Evolutionary conservation across 2,888 invertebrate species (phyloP).

Genomic region (Leptarthrus brevirostris): DNA sequence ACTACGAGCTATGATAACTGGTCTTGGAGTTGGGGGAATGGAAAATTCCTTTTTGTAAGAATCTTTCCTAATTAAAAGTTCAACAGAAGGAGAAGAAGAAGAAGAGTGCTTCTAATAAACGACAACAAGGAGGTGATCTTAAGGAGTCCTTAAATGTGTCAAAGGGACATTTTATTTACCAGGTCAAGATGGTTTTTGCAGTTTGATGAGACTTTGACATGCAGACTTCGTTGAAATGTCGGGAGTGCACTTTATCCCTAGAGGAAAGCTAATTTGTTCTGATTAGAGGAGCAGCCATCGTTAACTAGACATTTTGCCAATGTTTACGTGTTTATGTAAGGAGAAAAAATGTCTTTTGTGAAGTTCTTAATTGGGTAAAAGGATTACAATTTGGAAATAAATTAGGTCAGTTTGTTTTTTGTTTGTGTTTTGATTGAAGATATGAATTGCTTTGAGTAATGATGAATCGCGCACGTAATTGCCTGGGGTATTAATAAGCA

Average conservation of each 20-base stretch:
- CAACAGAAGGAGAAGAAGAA: not conserved
- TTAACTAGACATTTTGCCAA: not conserved
- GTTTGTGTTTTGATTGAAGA: too few relatives aligned
- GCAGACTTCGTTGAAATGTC: not conserved
- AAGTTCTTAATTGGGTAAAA: not conserved
- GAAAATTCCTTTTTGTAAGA: not conserved
- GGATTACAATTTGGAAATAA: too few relatives aligned
- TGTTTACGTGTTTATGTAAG: not conserved
- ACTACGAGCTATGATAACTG: not conserved
- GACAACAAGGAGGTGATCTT: not conserved
- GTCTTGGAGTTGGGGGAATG: not conserved
- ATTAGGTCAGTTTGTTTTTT: too few relatives aligned
- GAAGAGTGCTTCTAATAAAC: too few relatives aligned
- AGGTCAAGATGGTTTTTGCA: not conserved
- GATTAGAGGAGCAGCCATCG: not conserved
- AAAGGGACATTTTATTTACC: not conserved
- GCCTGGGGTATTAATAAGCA: too few relatives aligned
- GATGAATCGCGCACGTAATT: too few relatives aligned
- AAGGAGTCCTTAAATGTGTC: not conserved
- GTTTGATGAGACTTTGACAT: not conserved
- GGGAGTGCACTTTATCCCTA: not conserved
- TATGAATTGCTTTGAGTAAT: too few relatives aligned
- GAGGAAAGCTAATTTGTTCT: not conserved
- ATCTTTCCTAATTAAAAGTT: constrained; percentile 38
- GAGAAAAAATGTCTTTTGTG: too few relatives aligned